Percentiles rank a stretch among this genome's conserved stretches.
These are phyloP conservation scores for Pipistrellus nathusii DNA, from an alignment of 2,797 vertebrate genomes.

Conservation along the genomic window DNA sequence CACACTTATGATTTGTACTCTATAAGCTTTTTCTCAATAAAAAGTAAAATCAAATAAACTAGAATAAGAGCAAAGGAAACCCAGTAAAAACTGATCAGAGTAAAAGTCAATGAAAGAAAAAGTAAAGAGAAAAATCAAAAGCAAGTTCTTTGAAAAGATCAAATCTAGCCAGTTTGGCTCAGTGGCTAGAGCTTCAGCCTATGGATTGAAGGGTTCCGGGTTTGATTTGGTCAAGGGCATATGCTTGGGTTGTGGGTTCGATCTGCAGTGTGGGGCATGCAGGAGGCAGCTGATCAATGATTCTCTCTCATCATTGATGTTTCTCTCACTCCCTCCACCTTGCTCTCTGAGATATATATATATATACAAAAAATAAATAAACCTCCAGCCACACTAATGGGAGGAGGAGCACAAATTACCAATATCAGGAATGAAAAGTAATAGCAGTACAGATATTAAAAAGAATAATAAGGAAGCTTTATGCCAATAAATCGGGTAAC, in stretches of 20 bases:
- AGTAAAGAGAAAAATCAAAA: not conserved
- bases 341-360: no score
- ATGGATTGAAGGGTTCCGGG: no score
- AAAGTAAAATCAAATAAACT: not conserved
- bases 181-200: no score
- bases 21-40: not conserved
- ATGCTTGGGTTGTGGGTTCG: no score
- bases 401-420: not conserved
- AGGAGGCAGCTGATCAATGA: no score
- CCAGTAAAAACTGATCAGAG: not conserved
- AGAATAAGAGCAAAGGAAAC: not conserved
- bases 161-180: not conserved
- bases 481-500: not conserved
- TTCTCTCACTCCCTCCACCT: no score
- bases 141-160: not conserved
- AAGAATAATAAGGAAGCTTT: not conserved
- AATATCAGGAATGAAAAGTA: not conserved
- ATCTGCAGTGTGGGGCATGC: no score
- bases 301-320: no score
- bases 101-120: conserved; percentile 1
- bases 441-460: not conserved
- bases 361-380: not conserved
- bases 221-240: no score
- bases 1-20: not conserved
- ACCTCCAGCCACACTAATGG: not conserved